Conservation (phyloP, 2,797 vertebrate genomes). For the Danio kyathit region DNA sequence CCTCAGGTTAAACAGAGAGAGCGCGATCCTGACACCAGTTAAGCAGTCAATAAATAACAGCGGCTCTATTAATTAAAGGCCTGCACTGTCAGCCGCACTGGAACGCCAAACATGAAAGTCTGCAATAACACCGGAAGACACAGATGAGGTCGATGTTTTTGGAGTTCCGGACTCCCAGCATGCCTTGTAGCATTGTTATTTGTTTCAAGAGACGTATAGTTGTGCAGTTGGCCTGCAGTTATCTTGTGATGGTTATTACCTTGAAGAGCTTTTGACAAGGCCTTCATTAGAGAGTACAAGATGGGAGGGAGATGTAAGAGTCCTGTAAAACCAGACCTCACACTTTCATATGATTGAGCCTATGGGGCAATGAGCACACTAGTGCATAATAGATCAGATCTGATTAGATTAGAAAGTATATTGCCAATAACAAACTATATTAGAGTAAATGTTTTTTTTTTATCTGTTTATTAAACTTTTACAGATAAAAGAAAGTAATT, state of each 20-base stretch:
- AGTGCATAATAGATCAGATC: too few relatives aligned
- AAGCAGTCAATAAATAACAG: conserved; percentile 77
- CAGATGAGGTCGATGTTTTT: not conserved
- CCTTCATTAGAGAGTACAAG: conserved; percentile 14
- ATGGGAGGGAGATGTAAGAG: not conserved
- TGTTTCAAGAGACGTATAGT: not conserved
- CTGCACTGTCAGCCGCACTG: conserved; percentile 9
- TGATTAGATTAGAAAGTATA: too few relatives aligned
- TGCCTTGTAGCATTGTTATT: conserved; percentile 38
- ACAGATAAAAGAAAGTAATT: too few relatives aligned
- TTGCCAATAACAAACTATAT: too few relatives aligned
- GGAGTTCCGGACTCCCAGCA: conserved; percentile 34
- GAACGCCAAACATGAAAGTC: conserved; percentile 27
- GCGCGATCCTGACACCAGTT: conserved; percentile 11
- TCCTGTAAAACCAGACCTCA: not conserved
- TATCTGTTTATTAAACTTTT: too few relatives aligned
- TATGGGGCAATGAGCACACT: not conserved
- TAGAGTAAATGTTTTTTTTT: too few relatives aligned
- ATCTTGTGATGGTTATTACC: conserved; percentile 32
- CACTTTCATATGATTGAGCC: not conserved
- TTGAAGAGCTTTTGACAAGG: conserved; percentile 30
- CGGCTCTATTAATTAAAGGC: conserved; percentile 42
- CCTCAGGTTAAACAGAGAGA: conserved; percentile 57
- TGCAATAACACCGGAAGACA: conserved; percentile 22
- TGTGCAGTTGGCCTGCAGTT: conserved; percentile 35